Conservation (phyloP, 1,140 invertebrate species). For the Oncopodura yosiiana region DNA sequence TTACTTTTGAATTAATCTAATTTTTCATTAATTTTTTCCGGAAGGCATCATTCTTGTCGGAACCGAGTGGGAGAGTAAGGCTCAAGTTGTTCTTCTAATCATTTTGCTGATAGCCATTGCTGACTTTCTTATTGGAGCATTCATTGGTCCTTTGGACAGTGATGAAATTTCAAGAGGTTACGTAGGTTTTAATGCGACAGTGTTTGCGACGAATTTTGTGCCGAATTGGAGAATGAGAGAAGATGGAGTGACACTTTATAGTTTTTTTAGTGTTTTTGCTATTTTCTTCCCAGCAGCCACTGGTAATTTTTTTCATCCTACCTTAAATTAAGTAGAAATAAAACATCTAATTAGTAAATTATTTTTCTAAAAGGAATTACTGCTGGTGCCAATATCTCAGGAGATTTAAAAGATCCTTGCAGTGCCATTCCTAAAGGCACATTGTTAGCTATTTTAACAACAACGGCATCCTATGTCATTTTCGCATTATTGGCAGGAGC, state of each 20-base stretch:
- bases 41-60: constrained; percentile 43
- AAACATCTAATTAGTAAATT: too few species aligned
- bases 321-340: too few species aligned
- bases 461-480: constrained; percentile 68
- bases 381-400: constrained; percentile 71
- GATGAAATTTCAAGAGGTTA: constrained; percentile 46
- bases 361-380: constrained; percentile 38
- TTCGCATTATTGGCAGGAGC: constrained; percentile 70
- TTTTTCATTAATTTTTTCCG: background rate
- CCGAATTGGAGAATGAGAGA: constrained; percentile 40
- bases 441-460: constrained; percentile 71
- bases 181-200: constrained; percentile 44
- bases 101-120: constrained; percentile 49
- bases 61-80: constrained; percentile 44
- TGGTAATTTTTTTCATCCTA: too few species aligned
- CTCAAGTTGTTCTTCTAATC: constrained; percentile 50
- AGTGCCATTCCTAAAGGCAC: constrained; percentile 81
- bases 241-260: constrained; percentile 32
- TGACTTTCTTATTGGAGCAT: constrained; percentile 49
- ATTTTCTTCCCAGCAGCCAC: constrained; percentile 39
- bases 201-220: constrained; percentile 43
- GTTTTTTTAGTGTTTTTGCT: constrained; percentile 52
- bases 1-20: background rate
- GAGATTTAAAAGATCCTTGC: constrained; percentile 85
- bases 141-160: constrained; percentile 46